Base-by-base conservation (phyloP, 2,888 invertebrate genomes). In the Drosophila gaucha region DNA sequence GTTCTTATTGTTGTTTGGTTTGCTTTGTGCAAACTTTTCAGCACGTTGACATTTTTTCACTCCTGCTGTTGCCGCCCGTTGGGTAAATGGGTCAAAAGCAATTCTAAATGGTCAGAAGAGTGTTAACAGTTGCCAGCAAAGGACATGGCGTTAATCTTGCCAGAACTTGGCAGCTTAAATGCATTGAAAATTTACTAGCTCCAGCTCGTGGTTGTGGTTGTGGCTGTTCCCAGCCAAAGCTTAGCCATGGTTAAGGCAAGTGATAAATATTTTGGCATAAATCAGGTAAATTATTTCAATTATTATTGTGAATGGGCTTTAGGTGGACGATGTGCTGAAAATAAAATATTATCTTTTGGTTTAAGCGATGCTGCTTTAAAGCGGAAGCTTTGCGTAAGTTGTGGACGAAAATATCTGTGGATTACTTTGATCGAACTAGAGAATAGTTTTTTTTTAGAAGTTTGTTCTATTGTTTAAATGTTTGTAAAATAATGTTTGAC, bases 21-120 rank as follows among this genome's bases (percentile, higher is more conserved):
- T 26, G 46, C 46, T 58, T 74, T 74, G 74, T 70, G 62, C 62
- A 31, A 35, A 55, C 54, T 70, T 70, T 74, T 56, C 44, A 74
- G 49, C 70, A 62, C 75, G 74, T 74, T 74, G 60, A 66, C 73
- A 74, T 47, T 67, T 74, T 46, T 66, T 52, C 31, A 39, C 12
- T 36, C 9, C 12, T 44, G 20, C 31, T 41, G 18, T 6, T 24
- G 3, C 9, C 18, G 59, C 31, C 30, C 20, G 30, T 31, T 57
- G 24, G 30, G 30, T 41, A 43, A 64, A 56, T 64, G 65, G 56
- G 51, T 65, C 47, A 49, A 33, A 49, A 47, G 20, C n/a, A 46
- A 26, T 22, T 60, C 33, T 14, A 26, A 57, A 57, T 54, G 63
- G 31, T 54, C 63, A 63, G 62, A 22, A 28, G 14, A 49, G 43